Evolutionary conservation across 2,797 vertebrate species (phyloP), one percentile per base, ranked within the genome.

Genomic region (Microctenopoma lineatum): DNA sequence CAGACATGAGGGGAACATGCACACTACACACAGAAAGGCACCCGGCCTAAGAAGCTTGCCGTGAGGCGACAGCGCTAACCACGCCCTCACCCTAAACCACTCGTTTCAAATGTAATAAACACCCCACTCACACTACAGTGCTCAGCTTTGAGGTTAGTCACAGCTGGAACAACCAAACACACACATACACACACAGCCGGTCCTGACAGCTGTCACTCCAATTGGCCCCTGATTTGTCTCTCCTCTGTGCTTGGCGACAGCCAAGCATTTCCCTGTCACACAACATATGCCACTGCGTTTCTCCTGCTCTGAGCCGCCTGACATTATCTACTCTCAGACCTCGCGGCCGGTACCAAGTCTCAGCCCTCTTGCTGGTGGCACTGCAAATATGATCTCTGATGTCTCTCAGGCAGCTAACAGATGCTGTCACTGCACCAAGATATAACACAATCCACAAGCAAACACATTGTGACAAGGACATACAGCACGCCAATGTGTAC

Each of bases 151-250:
- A 27, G 36, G 36, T 38, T 34, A 9, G 7, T 34, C 32, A 34
- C 32, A 34, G 32, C 18, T 41, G 1, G 34, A 51, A 42, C 29
- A 50, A 38, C n/a, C n/a, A n/a, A n/a, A n/a, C n/a, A n/a, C n/a
- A 61, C 45, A 64, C 6, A 39, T 62, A 55, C 48, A 56, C 55
- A 45, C 45, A 55, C 2, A 84, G 68, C 53, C 32, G 39, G 48
- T 82, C 71, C 80, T 80, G 90, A 85, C 86, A 89, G 90, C 90
- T 92, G 93, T 94, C 94, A 93, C 88, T 94, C 92, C 89, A 75
- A 92, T 93, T 77, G 65, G 66, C 89, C 85, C 88, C 79, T 85
- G 79, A 87, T 87, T 86, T 75, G 1, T 92, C 87, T 90, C 84
- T 50, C 53, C 50, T 44, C 77, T 67, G 53, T 32, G 75, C 86